phyloP scores from a whole-genome alignment of 2,888 invertebrate species.

The Drosophila macrothrix region DNA sequence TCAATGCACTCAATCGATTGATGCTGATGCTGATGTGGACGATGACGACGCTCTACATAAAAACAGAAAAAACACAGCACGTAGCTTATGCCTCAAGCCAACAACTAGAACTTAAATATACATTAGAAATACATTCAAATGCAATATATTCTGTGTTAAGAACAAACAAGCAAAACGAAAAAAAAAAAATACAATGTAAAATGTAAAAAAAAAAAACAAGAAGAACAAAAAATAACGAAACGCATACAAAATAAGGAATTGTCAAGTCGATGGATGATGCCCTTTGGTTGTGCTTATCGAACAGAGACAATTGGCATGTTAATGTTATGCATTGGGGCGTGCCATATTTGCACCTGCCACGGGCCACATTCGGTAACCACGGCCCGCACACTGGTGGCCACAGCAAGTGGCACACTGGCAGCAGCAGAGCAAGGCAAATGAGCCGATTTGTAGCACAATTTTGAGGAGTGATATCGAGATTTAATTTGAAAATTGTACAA shows the following conservation, averaged over 20 bases:
- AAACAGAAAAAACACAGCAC: conserved; percentile 1
- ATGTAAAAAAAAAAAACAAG: conserved; percentile 1
- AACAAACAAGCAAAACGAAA: neutral
- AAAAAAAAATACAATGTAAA: conserved; percentile 20
- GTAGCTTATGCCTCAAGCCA: conserved; percentile 13
- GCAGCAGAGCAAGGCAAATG: neutral
- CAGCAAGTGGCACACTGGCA: conserved; percentile 6
- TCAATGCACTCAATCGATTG: conserved; percentile 11
- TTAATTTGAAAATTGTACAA: neutral
- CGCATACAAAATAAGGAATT: conserved; percentile 22
- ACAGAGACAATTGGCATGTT: conserved; percentile 42
- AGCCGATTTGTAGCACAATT: conserved; percentile 1
- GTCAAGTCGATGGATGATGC: conserved; percentile 10
- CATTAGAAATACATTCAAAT: conserved; percentile 8
- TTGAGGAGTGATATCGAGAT: neutral
- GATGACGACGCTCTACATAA: neutral
- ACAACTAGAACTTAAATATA: conserved; percentile 25
- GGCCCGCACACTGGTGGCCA: conserved; percentile 30
- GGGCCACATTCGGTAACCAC: conserved; percentile 2
- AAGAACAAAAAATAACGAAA: conserved; percentile 16
- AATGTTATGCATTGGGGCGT: conserved; percentile 57
- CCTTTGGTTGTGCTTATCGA: conserved; percentile 33
- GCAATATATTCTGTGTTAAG: conserved; percentile 12
- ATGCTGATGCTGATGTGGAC: neutral
- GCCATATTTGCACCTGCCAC: conserved; percentile 32